Percentiles rank a stretch among this genome's conserved stretches.
Conservation (phyloP, 2,797 vertebrate species). For the Squalus acanthias region DNA sequence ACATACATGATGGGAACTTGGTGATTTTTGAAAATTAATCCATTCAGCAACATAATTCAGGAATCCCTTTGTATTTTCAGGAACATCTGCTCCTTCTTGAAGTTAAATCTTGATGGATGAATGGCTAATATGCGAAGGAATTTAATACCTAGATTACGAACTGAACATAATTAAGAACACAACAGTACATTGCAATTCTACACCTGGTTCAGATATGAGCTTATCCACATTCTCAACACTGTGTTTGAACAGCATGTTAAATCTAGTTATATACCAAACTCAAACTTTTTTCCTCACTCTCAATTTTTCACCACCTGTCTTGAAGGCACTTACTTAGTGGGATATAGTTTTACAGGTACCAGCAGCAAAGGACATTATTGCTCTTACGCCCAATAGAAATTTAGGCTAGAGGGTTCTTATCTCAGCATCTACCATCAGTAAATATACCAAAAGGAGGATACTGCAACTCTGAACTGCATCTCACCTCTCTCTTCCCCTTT, state of each 20-base stretch:
- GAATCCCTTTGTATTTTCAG: neutral
- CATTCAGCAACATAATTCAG: neutral
- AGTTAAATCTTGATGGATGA: neutral
- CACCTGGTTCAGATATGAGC: neutral
- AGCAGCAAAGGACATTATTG: neutral
- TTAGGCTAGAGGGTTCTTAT: neutral
- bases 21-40: neutral
- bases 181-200: neutral
- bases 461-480: neutral
- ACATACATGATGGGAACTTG: neutral
- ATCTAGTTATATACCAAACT: neutral
- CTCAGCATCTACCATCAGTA: neutral
- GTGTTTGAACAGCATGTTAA: neutral
- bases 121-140: neutral
- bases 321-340: neutral
- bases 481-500: slow-evolving; percentile 79
- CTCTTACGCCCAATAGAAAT: neutral
- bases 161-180: neutral
- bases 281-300: neutral
- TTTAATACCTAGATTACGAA: neutral
- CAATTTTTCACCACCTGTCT: neutral
- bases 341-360: neutral
- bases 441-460: neutral
- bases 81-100: neutral
- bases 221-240: neutral